Percentiles rank a stretch among this genome's conserved stretches.
Conservation (phyloP, 1,140 invertebrate species). For the Trichonephila inaurata region DNA sequence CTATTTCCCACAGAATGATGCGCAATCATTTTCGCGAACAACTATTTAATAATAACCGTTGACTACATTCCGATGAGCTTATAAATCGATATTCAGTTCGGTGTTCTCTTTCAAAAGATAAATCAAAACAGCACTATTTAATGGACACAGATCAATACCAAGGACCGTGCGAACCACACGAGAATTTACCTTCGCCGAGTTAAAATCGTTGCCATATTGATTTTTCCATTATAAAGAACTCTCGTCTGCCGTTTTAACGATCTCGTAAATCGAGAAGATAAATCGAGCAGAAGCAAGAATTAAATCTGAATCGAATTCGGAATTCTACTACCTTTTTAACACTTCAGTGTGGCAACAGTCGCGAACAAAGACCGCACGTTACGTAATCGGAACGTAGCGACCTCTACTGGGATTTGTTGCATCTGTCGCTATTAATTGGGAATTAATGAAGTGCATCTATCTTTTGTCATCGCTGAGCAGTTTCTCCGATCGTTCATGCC, state of each 20-base stretch:
- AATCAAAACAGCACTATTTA: conserved; percentile 42
- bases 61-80: conserved; percentile 3
- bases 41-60: conserved; percentile 27
- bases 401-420: conserved; percentile 67
- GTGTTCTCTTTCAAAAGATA: conserved; percentile 27
- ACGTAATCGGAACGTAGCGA: conserved; percentile 10
- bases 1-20: background rate
- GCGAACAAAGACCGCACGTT: conserved; percentile 23
- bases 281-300: conserved; percentile 67
- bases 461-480: conserved; percentile 61
- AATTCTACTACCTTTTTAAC: conserved; percentile 60
- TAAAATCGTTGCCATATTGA: conserved; percentile 66
- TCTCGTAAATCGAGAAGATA: conserved; percentile 66
- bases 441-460: conserved; percentile 74
- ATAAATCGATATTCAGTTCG: background rate
- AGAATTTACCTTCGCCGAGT: conserved; percentile 20
- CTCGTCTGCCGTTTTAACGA: conserved; percentile 60
- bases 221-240: conserved; percentile 71
- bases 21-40: background rate
- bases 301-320: conserved; percentile 65
- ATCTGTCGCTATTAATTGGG: conserved; percentile 74
- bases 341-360: conserved; percentile 41
- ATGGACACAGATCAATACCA: conserved; percentile 37
- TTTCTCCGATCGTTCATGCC: conserved; percentile 33
- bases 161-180: conserved; percentile 22